Evolutionary conservation across 1,140 invertebrate genomes (phyloP).

Genomic region (Aphaenogaster rudis): DNA sequence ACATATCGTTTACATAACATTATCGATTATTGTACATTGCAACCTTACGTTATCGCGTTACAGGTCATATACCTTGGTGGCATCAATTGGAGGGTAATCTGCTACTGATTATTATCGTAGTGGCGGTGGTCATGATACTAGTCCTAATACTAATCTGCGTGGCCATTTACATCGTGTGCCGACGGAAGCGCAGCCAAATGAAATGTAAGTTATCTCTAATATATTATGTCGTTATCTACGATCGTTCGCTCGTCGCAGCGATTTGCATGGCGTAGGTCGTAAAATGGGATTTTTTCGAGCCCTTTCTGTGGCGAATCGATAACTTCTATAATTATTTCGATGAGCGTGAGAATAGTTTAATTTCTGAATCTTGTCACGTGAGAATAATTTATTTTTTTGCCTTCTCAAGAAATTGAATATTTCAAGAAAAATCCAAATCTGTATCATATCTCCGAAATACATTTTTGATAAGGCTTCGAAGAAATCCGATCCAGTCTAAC

Average conservation of each 20-base stretch:
- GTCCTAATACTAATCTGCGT: slow-evolving; percentile 94
- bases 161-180: slow-evolving; percentile 93
- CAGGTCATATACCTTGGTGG: slow-evolving; percentile 90
- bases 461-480: slow-evolving; percentile 39
- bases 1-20: neutral
- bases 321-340: neutral
- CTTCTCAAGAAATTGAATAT: neutral
- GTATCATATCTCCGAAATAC: neutral
- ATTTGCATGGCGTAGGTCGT: slow-evolving; percentile 67
- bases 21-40: slow-evolving; percentile 7
- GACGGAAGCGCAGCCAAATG: slow-evolving; percentile 92
- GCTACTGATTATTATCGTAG: slow-evolving; percentile 91
- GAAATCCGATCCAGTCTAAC: slow-evolving; percentile 18
- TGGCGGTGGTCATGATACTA: slow-evolving; percentile 91
- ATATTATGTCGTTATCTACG: slow-evolving; percentile 50
- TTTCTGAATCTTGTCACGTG: neutral
- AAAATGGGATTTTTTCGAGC: slow-evolving; percentile 41
- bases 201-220: slow-evolving; percentile 92
- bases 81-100: slow-evolving; percentile 91
- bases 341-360: neutral
- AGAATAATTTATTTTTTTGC: slow-evolving; percentile 20
- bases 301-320: neutral
- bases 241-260: slow-evolving; percentile 55
- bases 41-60: slow-evolving; percentile 20
- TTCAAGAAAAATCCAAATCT: neutral